Evolutionary conservation across 2,888 invertebrate genomes (phyloP).

Genomic region (Neoaliturus tenellus): DNA sequence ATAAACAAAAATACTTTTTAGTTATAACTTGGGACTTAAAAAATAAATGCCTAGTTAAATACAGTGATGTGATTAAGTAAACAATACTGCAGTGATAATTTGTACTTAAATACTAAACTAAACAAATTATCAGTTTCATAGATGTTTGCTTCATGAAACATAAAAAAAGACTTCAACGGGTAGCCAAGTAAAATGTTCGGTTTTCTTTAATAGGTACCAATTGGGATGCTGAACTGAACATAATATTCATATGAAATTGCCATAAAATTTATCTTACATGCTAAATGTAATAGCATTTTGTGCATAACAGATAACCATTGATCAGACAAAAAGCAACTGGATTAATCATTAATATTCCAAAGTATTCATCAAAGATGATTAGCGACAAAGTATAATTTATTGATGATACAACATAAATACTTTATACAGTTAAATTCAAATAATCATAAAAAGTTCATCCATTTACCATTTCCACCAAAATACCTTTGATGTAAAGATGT

Average conservation of each 20-base stretch:
- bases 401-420: no score
- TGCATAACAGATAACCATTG: neutral
- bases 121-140: neutral
- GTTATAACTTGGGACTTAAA: neutral
- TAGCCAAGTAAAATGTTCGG: no score
- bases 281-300: neutral
- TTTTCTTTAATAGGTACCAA: no score
- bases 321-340: neutral
- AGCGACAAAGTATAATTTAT: no score
- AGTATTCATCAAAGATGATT: no score
- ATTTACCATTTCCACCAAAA: no score
- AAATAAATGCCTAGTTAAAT: neutral
- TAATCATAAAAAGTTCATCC: no score
- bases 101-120: neutral
- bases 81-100: neutral
- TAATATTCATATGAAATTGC: neutral
- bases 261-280: neutral
- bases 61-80: neutral
- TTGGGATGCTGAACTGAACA: no score
- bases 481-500: no score
- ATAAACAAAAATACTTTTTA: no score
- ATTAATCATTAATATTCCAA: neutral
- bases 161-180: no score
- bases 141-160: neutral
- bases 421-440: no score